Evolutionary conservation across 2,797 vertebrate genomes (phyloP).

Genomic region (Streptopelia turtur): DNA sequence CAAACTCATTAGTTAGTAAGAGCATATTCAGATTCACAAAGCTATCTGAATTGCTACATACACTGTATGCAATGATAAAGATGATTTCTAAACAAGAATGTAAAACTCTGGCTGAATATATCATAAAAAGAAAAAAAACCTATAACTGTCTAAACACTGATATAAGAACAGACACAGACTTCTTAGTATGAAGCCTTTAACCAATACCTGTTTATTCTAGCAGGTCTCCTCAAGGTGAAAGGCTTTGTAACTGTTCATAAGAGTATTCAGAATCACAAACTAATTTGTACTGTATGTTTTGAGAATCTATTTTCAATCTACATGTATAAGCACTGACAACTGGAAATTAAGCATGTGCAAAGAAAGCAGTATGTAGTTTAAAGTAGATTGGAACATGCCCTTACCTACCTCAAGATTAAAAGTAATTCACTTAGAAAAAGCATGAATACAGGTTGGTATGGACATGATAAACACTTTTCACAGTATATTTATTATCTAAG

Average conservation of each 20-base stretch:
- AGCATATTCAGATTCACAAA: neutral
- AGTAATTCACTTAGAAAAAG: neutral
- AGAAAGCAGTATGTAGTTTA: neutral
- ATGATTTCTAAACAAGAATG: neutral
- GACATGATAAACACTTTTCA: neutral
- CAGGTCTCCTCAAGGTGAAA: neutral
- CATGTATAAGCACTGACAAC: neutral
- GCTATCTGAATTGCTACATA: neutral
- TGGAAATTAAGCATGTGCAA: neutral
- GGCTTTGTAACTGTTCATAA: neutral
- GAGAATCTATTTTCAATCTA: neutral
- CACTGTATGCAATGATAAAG: neutral
- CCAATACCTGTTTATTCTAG: neutral
- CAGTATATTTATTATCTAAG: neutral
- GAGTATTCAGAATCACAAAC: neutral
- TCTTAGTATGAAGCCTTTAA: neutral
- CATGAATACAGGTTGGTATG: neutral
- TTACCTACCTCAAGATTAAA: neutral
- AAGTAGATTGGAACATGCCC: neutral
- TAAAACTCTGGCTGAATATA: neutral
- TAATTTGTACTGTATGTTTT: neutral
- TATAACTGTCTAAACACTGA: neutral
- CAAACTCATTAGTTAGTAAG: neutral
- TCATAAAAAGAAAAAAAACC: too few relatives aligned
- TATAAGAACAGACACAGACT: neutral